These are phyloP conservation scores for Trichopria drosophilae DNA, from an alignment of 2,888 invertebrate species.

Conservation along the genomic window DNA sequence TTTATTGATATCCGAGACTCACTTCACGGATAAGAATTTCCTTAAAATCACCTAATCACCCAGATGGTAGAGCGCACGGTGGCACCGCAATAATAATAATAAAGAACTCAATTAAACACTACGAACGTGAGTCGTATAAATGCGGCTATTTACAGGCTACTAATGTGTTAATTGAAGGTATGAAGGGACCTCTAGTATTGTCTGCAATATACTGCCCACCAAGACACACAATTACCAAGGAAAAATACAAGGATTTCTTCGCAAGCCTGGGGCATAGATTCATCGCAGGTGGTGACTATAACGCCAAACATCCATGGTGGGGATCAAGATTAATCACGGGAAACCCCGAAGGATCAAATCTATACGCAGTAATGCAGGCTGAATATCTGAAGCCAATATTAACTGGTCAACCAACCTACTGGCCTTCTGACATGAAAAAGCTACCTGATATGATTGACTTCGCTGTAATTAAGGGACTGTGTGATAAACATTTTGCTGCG, in stretches of 20 bases:
- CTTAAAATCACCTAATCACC: slow-evolving; percentile 27
- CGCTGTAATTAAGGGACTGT: slow-evolving; percentile 23
- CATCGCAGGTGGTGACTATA: slow-evolving; percentile 12
- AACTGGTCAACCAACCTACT: slow-evolving; percentile 38
- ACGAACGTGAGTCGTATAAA: slow-evolving; percentile 15
- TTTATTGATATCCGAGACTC: slow-evolving; percentile 25
- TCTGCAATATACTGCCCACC: slow-evolving; percentile 36
- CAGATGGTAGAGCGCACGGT: slow-evolving; percentile 29
- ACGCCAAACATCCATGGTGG: too few relatives aligned
- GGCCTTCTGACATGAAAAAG: slow-evolving; percentile 35
- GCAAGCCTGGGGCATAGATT: slow-evolving; percentile 23
- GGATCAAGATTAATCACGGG: too few relatives aligned
- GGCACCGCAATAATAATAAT: slow-evolving; percentile 30
- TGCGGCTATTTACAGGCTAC: slow-evolving; percentile 29
- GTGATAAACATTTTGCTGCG: slow-evolving; percentile 5
- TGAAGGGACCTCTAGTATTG: slow-evolving; percentile 20
- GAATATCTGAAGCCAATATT: slow-evolving; percentile 20
- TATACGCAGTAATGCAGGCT: slow-evolving; percentile 29
- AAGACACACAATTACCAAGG: slow-evolving; percentile 29
- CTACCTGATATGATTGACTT: slow-evolving; percentile 34
- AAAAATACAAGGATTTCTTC: slow-evolving; percentile 21
- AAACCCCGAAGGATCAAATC: too few relatives aligned
- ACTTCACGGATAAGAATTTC: slow-evolving; percentile 25
- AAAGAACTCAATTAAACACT: slow-evolving; percentile 25
- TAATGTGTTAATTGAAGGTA: slow-evolving; percentile 22